Evolutionary conservation across 2,113 vertebrate genomes (phyloP).

Genomic region (Ploceus nigricollis): DNA sequence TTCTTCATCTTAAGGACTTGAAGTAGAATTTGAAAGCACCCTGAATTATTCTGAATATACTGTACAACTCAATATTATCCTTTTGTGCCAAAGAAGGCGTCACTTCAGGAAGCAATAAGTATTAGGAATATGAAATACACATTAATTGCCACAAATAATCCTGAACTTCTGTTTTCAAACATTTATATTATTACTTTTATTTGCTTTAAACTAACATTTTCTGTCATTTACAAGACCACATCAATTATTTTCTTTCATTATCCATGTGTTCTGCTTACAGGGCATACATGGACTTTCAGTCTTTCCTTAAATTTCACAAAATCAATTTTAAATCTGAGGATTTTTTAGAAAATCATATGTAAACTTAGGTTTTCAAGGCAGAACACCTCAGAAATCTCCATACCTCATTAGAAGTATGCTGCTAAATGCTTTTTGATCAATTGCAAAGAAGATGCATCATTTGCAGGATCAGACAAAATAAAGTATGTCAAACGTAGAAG

Average conservation of each 20-base stretch:
- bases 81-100: background rate
- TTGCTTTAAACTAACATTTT: background rate
- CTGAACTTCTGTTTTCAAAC: background rate
- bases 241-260: background rate
- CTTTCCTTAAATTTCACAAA: background rate
- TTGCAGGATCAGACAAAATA: background rate
- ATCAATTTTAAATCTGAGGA: background rate
- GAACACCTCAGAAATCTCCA: background rate
- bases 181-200: background rate
- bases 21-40: background rate
- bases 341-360: background rate
- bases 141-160: background rate
- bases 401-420: background rate
- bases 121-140: background rate
- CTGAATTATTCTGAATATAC: background rate
- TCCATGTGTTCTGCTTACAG: background rate
- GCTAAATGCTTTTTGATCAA: background rate
- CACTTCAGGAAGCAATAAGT: background rate
- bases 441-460: background rate
- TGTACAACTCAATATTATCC: background rate
- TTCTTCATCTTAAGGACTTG: background rate
- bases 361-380: background rate
- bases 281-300: background rate
- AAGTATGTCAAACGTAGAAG: background rate
- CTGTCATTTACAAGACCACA: background rate